Conservation (phyloP, 2,113 vertebrate genomes). For the Leptocoma aspasia region DNA sequence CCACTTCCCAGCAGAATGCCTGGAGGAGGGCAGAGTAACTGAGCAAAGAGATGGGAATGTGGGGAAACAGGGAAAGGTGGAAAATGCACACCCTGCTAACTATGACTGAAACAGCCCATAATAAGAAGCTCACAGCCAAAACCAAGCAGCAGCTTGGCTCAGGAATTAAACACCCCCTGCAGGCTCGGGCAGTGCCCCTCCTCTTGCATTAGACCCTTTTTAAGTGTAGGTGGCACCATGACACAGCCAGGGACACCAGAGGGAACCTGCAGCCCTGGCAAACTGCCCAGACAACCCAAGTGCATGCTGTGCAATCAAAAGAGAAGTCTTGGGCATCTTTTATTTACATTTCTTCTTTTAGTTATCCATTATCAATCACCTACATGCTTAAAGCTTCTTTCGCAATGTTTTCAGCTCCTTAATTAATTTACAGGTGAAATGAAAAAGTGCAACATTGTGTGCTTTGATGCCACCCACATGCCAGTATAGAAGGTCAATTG, state of each 20-base stretch:
- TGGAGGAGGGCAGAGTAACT: not conserved
- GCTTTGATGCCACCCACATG: not conserved
- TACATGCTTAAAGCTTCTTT: not conserved
- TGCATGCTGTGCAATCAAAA: not conserved
- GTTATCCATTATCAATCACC: too few relatives aligned
- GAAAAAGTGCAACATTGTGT: not conserved
- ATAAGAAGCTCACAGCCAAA: not conserved
- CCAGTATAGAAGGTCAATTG: not conserved
- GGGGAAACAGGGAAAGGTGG: fast-evolving
- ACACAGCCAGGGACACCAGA: fast-evolving
- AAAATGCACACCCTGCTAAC: not conserved
- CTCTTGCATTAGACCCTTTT: not conserved
- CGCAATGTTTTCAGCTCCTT: not conserved
- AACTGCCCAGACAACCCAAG: not conserved
- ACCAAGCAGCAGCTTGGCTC: not conserved
- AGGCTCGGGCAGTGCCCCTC: not conserved
- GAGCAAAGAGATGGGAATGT: not conserved
- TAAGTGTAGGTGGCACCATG: not conserved
- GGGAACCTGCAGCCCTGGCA: not conserved
- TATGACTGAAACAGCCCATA: not conserved
- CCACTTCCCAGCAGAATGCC: not conserved
- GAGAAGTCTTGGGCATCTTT: not conserved
- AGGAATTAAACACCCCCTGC: not conserved
- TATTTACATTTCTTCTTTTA: not conserved
- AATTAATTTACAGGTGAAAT: not conserved